Conservation (phyloP, 2,113 vertebrate genomes). For the Otus sunia region DNA sequence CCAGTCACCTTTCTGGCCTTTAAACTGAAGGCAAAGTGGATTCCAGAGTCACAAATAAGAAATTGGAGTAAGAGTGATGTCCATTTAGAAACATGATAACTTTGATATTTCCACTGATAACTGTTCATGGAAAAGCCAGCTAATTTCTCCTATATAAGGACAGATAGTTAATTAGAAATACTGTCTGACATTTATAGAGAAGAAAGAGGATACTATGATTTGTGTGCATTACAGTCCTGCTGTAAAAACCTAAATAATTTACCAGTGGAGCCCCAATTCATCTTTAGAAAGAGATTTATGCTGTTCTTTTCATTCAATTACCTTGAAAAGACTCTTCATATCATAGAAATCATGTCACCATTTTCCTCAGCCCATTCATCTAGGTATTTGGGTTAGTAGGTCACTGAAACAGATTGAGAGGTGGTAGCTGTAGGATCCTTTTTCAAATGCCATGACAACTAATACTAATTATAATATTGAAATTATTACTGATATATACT, state of each 20-base stretch:
- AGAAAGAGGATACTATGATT: background rate
- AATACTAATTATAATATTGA: background rate
- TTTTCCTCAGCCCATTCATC: conserved; percentile 20
- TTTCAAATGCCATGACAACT: conserved; percentile 19
- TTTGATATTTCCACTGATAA: background rate
- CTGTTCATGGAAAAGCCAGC: background rate
- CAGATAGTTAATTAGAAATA: conserved; percentile 10
- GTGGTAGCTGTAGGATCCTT: conserved; percentile 11
- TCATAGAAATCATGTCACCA: conserved; percentile 3
- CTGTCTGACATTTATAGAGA: background rate
- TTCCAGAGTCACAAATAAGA: background rate
- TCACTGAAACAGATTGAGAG: conserved; percentile 51
- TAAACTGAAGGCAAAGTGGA: background rate
- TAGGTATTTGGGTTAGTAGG: conserved; percentile 55
- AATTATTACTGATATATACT: background rate
- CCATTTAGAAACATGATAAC: background rate
- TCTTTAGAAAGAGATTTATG: conserved; percentile 10
- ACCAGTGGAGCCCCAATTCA: background rate
- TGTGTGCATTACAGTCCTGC: background rate
- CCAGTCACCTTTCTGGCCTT: background rate
- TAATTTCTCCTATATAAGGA: background rate
- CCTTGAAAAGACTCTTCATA: conserved; percentile 13
- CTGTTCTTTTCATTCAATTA: conserved; percentile 13
- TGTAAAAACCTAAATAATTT: background rate
- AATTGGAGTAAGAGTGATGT: background rate